Evolutionary conservation across 2,113 vertebrate genomes (phyloP).

Genomic region (Pseudopodoces humilis): DNA sequence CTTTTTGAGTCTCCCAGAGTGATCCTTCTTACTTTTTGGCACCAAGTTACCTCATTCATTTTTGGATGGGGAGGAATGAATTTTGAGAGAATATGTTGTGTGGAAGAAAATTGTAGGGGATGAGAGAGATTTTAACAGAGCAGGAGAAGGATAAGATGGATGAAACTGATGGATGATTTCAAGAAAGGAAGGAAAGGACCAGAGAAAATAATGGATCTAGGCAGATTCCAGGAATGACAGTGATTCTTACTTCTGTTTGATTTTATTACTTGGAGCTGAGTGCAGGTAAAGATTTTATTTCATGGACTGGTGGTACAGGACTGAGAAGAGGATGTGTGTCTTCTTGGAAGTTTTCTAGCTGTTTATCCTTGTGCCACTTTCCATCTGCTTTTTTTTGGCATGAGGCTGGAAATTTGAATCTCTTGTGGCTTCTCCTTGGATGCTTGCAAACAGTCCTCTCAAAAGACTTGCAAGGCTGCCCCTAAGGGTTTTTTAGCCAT

Average conservation of each 20-base stretch:
- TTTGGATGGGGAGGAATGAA: not conserved
- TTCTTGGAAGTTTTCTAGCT: not conserved
- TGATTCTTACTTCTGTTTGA: not conserved
- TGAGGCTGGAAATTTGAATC: not conserved
- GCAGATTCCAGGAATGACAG: not conserved
- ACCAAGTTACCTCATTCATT: not conserved
- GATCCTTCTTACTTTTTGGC: not conserved
- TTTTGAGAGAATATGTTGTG: not conserved
- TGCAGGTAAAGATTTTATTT: not conserved
- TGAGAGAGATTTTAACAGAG: not conserved
- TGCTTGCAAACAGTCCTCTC: not conserved
- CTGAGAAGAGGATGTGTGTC: not conserved
- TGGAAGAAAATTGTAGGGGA: not conserved
- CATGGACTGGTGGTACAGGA: not conserved
- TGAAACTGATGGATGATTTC: not conserved
- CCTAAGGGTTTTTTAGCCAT: not conserved
- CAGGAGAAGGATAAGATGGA: not conserved
- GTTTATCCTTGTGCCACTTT: not conserved
- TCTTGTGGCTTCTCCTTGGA: not conserved
- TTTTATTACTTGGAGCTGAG: not conserved
- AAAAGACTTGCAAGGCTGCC: not conserved
- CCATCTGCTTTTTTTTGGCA: not conserved
- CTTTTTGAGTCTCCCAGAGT: not conserved
- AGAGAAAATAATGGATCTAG: not conserved
- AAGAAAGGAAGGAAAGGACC: not conserved